Evolutionary conservation across 2,888 invertebrate species (phyloP).

Genomic region (Caprella mutica): DNA sequence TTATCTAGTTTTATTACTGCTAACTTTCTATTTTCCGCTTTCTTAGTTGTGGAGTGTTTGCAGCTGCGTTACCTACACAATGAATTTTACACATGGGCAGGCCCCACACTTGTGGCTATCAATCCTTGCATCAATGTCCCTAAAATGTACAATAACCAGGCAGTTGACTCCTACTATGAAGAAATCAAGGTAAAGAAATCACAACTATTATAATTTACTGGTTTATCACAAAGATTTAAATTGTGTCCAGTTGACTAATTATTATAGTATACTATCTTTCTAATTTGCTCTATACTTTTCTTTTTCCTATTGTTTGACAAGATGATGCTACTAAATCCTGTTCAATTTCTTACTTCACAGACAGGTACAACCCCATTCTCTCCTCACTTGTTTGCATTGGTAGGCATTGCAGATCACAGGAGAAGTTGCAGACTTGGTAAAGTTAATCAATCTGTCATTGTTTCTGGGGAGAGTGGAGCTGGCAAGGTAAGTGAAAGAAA

Average conservation of each 20-base stretch:
- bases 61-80: conserved; percentile 39
- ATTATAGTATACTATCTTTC: no score
- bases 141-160: conserved; percentile 36
- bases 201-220: no score
- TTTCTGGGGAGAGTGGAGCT: conserved; percentile 44
- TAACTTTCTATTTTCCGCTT: no score
- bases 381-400: conserved; percentile 40
- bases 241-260: no score
- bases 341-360: conserved; percentile 1
- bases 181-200: no score
- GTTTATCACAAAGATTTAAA: no score
- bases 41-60: no score
- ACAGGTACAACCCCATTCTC: conserved; percentile 14
- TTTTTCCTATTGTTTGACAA: no score
- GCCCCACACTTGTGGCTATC: conserved; percentile 41
- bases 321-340: not conserved
- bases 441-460: conserved; percentile 41
- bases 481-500: conserved; percentile 40
- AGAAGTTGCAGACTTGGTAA: conserved; percentile 39
- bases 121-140: conserved; percentile 39
- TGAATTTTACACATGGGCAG: conserved; percentile 43
- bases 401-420: conserved; percentile 38
- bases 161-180: no score
- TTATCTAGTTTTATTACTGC: no score
- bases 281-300: not conserved